phyloP scores from a whole-genome alignment of 2,113 vertebrate species.

The Telmatochromis sp. region DNA sequence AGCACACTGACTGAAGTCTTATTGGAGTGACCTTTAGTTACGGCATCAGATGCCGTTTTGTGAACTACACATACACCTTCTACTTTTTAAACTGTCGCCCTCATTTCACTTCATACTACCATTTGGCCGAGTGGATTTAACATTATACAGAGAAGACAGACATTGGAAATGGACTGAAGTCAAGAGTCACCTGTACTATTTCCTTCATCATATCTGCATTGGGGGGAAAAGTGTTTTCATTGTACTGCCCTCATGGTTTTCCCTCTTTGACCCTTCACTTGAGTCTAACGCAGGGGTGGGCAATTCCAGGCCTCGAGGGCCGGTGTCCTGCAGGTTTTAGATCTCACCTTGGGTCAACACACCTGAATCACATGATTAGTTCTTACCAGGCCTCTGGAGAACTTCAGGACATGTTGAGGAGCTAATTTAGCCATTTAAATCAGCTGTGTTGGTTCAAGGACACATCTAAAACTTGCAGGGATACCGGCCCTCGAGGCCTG shows the following conservation, averaged over 20 bases:
- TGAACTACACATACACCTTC: background rate
- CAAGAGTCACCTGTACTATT: background rate
- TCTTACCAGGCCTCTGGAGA: too few relatives aligned
- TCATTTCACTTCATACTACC: background rate
- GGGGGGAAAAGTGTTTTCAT: background rate
- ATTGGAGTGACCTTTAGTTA: slow-evolving; percentile 46
- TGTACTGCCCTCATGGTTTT: too few relatives aligned
- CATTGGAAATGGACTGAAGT: background rate
- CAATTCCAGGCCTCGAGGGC: too few relatives aligned
- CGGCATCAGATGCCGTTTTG: background rate
- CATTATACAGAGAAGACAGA: background rate
- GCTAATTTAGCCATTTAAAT: too few relatives aligned
- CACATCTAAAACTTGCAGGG: too few relatives aligned
- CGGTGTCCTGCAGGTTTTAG: too few relatives aligned
- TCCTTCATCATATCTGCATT: slow-evolving; percentile 34
- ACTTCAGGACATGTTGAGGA: too few relatives aligned
- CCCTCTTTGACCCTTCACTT: background rate
- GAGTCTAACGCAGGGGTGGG: background rate
- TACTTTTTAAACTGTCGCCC: background rate
- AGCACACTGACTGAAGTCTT: background rate
- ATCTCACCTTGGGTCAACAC: too few relatives aligned
- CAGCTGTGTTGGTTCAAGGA: too few relatives aligned
- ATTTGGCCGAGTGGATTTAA: background rate
- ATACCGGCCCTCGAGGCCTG: too few relatives aligned
- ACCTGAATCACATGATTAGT: too few relatives aligned